phyloP scores from a whole-genome alignment of 2,797 vertebrate species.

The Spheniscus humboldti region DNA sequence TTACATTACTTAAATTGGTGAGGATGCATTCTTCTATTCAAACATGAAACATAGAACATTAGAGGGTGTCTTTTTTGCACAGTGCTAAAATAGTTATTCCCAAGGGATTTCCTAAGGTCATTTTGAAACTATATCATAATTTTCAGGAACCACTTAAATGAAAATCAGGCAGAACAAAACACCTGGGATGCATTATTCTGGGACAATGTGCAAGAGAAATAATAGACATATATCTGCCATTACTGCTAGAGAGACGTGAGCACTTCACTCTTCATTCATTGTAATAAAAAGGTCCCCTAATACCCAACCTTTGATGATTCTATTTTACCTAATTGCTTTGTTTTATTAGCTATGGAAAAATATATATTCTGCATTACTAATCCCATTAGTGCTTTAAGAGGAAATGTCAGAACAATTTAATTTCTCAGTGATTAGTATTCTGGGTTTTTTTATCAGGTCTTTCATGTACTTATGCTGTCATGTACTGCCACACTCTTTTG shows the following conservation, averaged over 20 bases:
- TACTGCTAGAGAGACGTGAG: background rate
- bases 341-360: background rate
- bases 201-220: background rate
- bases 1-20: background rate
- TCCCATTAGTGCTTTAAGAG: background rate
- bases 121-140: conserved; percentile 1
- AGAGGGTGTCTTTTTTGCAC: background rate
- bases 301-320: background rate
- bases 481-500: background rate
- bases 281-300: background rate
- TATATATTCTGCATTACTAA: background rate
- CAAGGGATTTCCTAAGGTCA: background rate
- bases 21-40: background rate
- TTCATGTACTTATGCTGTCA: background rate
- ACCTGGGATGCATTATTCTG: background rate
- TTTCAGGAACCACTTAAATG: background rate
- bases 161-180: conserved; percentile 12
- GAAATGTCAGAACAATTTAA: background rate
- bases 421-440: background rate
- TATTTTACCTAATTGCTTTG: background rate
- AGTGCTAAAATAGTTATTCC: background rate
- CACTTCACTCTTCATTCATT: background rate
- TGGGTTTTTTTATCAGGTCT: background rate
- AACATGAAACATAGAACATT: background rate
- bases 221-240: background rate